Base-by-base conservation (phyloP, 1,140 invertebrate species). In the Meloidogyne floridensis region DNA sequence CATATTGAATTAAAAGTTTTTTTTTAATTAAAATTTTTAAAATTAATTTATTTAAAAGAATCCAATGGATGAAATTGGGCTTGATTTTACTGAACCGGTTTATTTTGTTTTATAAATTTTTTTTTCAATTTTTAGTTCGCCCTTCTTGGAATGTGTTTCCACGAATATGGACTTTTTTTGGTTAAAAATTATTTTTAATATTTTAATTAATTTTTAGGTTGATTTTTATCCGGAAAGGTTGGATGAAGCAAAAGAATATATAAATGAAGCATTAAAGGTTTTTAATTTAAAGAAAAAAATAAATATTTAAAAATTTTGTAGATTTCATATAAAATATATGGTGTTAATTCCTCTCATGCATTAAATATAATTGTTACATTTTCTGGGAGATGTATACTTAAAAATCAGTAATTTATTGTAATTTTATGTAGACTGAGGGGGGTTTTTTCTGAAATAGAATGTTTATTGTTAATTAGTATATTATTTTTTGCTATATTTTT, bases 251-350 rank as follows among this genome's bases (percentile, higher is more conserved):
- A 80, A 84, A 74, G 89, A 89, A 75, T 90, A 87, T 77, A 86
- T 89, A 70, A 85, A 90, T 72, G 88, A 89, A 77, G 89, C 85
- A 2, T 69, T 89, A 32, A 89, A 89, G 84, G 87, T 90, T 42
- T n/a, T 59, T 18, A 20, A 20, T 32, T 47, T 32, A 32, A 32
- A 32, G 2, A 32, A 32, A 32, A 32, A 32, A 32, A 32, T 2
- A 47, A 47, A 47, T 47, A 47, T 47, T 47, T 8, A 47, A 47
- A 32, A 47, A 47, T 8, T 20, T 59, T 88, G 83, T 74, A 89
- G 88, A 84, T 89, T 75, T 85, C 88, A 8, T 84, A 86, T 81
- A 85, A 89, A 75, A 83, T 89, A 72, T 90, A 87, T 80, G 88
- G 88, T 5, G n/a, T 86, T 18, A 84, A 69, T 70, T 72, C 81